These are phyloP conservation scores for Megaleporinus macrocephalus DNA, from an alignment of 2,113 vertebrate genomes.

Conservation along the genomic window DNA sequence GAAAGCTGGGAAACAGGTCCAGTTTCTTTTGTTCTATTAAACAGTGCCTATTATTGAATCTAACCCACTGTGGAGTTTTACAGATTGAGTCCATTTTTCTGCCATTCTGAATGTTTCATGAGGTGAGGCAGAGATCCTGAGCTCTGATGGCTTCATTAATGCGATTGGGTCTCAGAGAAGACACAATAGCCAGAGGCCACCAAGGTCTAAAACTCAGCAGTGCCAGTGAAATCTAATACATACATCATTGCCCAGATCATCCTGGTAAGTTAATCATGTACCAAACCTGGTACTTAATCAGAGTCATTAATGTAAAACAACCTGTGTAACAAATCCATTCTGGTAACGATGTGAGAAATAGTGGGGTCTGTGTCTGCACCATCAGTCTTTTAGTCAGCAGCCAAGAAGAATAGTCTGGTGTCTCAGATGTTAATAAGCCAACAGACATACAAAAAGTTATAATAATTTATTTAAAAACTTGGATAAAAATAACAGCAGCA, in stretches of 20 bases:
- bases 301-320: slow-evolving; percentile 34
- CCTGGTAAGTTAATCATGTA: slow-evolving; percentile 55
- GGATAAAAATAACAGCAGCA: background rate
- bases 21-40: background rate
- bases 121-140: slow-evolving; percentile 23
- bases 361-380: background rate
- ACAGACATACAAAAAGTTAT: background rate
- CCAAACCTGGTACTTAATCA: slow-evolving; percentile 36
- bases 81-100: slow-evolving; percentile 27
- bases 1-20: too few species aligned
- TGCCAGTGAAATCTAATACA: slow-evolving; percentile 53
- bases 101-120: slow-evolving; percentile 39
- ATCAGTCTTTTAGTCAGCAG: background rate
- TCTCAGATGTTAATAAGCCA: background rate
- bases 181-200: slow-evolving; percentile 29
- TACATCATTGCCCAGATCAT: slow-evolving; percentile 23
- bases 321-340: slow-evolving; percentile 11
- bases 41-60: background rate
- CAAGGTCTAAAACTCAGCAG: slow-evolving; percentile 18
- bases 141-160: slow-evolving; percentile 42
- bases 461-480: background rate
- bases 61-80: background rate
- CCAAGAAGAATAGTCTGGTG: background rate
- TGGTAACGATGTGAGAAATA: background rate
- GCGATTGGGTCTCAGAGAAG: slow-evolving; percentile 23